These are phyloP conservation scores for Calosoma granatense DNA, from an alignment of 1,140 invertebrate genomes.

Conservation along the genomic window DNA sequence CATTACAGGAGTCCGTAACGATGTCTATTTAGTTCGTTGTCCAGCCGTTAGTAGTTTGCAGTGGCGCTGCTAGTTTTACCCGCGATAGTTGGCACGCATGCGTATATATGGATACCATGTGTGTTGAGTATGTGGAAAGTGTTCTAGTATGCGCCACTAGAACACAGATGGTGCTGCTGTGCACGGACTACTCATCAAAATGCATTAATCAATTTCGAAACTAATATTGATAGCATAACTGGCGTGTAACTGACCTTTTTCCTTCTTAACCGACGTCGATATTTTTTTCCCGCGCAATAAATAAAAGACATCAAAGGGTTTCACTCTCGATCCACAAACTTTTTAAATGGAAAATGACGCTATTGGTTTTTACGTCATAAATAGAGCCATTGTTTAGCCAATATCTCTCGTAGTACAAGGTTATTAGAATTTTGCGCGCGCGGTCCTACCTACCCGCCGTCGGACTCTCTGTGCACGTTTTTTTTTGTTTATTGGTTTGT, in stretches of 20 bases:
- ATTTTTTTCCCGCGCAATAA: not conserved
- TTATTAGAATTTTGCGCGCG: not conserved
- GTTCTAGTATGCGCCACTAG: not conserved
- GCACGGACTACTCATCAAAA: not conserved
- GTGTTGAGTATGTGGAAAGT: too few species aligned
- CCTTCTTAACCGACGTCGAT: not conserved
- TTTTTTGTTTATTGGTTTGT: not conserved
- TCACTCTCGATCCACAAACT: not conserved
- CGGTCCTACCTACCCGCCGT: not conserved
- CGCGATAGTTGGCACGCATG: not conserved
- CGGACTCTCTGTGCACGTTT: not conserved
- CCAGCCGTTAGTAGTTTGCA: not conserved
- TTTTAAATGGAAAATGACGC: conserved; percentile 4
- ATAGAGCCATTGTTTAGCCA: not conserved
- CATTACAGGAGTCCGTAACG: not conserved
- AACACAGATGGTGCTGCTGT: not conserved
- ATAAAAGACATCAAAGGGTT: conserved; percentile 6
- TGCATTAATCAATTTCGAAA: conserved; percentile 5
- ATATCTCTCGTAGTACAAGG: conserved; percentile 1
- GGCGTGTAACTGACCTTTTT: not conserved
- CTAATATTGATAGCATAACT: not conserved
- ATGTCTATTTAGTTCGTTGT: not conserved
- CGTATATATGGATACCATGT: not conserved
- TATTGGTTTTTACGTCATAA: conserved; percentile 5
- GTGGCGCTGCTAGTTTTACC: not conserved